A percentile compares a stretch with the other conserved stretches of the same genome.
Evolutionary conservation across 2,113 vertebrate genomes (phyloP).

Genomic region (Donacobius atricapilla): DNA sequence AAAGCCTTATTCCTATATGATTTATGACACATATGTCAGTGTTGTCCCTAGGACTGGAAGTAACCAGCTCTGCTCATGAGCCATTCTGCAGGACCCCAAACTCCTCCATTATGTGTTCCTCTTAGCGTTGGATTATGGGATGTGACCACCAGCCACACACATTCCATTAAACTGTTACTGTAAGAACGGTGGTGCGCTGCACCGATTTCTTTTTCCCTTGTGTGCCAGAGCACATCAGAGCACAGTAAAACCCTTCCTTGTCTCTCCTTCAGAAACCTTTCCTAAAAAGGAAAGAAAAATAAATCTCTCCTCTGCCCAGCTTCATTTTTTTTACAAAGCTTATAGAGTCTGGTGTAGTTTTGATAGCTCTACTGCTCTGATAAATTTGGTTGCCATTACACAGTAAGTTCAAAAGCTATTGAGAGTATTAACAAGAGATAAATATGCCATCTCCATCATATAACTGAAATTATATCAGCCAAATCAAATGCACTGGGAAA

Average conservation of each 20-base stretch:
- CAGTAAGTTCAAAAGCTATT: background rate
- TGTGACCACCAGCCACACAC: background rate
- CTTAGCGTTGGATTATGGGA: background rate
- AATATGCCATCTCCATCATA: background rate
- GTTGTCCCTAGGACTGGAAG: background rate
- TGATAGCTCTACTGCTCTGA: background rate
- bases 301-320: background rate
- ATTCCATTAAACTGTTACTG: background rate
- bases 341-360: background rate
- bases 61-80: background rate
- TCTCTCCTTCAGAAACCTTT: background rate
- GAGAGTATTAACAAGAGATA: background rate
- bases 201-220: background rate
- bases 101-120: background rate
- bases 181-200: accelerated
- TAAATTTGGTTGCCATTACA: background rate
- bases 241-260: background rate
- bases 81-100: background rate
- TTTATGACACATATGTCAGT: background rate
- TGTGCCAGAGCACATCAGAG: background rate
- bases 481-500: background rate
- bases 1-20: background rate
- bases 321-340: background rate
- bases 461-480: background rate
- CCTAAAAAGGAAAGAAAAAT: background rate